Evolutionary conservation across 37 sponge, comb jelly and placozoan genomes (phyloP), one percentile per base, ranked within the genome.

Genomic region (Petrosia ficiformis): DNA sequence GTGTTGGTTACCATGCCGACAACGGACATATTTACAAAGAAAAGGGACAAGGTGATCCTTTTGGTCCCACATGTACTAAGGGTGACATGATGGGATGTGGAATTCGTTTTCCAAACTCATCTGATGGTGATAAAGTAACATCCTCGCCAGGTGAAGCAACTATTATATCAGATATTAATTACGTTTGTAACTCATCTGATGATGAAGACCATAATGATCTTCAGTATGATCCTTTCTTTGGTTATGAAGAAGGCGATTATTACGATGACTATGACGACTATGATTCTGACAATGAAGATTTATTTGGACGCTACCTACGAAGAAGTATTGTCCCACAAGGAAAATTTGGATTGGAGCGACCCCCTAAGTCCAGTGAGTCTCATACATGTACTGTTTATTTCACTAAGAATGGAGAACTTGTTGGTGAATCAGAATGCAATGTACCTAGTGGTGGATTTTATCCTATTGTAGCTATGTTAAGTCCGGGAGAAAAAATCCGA

Each of bases 1-100:
- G 75, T 21, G 76, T 90, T 24, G 91, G 87, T n/a, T 90, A 82
- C 70, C 91, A 85, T 69, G 82, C 91, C 16, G 86, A 90, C 76
- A 82, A 86, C 42, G 91, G 91, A 0, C 75, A 82, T 19, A 58
- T 90, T 63, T 90, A 78, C 72, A 71, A 67, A 44, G 91, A 78
- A 59, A 57, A 70, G 32, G 83, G 83, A 2, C 68, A 59, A 19
- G 91, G 91, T 10, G 74, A 69, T 59, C 68, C 75, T 31, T 90
- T 90, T 74, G 91, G 91, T 6, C 82, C 91, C 3, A 67, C 42
- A 1, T 90, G 91, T 39, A 69, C 60, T 6, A 65, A 59, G 4
- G 87, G 87, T 0, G 91, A 90, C 68, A 60, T 39, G 3, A 86
- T 90, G 82, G 91, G 91, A 4, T 90, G 91, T 90, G 91, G 91